Evolutionary conservation across 2,888 invertebrate genomes (phyloP), one percentile per base, ranked within the genome.

Genomic region (Caenorhabditis plicata): DNA sequence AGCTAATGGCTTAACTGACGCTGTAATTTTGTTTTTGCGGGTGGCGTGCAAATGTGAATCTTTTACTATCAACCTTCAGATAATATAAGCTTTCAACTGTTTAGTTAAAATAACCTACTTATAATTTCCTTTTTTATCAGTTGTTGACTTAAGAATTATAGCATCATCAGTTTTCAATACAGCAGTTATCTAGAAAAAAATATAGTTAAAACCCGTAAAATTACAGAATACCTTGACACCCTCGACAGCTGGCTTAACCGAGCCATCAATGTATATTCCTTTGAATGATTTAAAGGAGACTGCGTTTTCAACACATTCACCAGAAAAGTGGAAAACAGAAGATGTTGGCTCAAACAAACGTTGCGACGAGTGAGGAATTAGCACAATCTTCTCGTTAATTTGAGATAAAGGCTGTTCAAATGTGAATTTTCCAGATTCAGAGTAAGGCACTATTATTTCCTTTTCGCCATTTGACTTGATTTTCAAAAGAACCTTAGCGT

Each of bases 211-310:
- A n/a, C n/a, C n/a, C n/a, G n/a, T n/a, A n/a, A n/a, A n/a, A n/a
- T n/a, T n/a, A n/a, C n/a, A n/a, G n/a, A n/a, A n/a, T n/a, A n/a
- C n/a, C n/a, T 17, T 33, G 7, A 32, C 54, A 5, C 47, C 43
- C 25, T 61, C 77, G 3, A 85, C 77, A 5, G 82, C 62, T 2
- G 91, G 91, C 25, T 80, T 73, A 0, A 88, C 81, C 33, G 82
- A 81, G 19, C 90, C 90, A 44, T 86, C 85, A 4, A 86, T 77
- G 17, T 89, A 87, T 66, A 87, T 85, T 2, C 89, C 69, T 33
- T 64, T 63, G 46, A 53, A 52, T 4, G 66, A 55, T 17, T 52
- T 50, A 57, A 70, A 70, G 2, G 29, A 8, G 19, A 53, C 70
- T n/a, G 58, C 65, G 8, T 66, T 57, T 8, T 68, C 47, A 23